A percentile compares a stretch with the other conserved stretches of the same genome.
Evolutionary conservation across 2,888 invertebrate species (phyloP).

Genomic region (Drosophila austrosaltans): DNA sequence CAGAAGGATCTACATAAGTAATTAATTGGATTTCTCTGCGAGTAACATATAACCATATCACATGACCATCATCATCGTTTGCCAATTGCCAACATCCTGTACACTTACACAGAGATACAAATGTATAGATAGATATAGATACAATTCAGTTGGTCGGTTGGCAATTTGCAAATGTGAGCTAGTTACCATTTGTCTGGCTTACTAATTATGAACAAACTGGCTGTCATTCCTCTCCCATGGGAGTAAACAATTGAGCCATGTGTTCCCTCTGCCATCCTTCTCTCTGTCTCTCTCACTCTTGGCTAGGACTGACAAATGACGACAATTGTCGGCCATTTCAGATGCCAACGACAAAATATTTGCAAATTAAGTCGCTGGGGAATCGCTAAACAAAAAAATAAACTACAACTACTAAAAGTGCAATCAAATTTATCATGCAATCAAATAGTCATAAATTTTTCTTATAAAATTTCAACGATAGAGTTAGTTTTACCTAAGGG

Average conservation of each 20-base stretch:
- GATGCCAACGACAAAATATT: slow-evolving; percentile 61
- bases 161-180: slow-evolving; percentile 52
- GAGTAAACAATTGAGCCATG: slow-evolving; percentile 10
- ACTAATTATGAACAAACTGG: slow-evolving; percentile 51
- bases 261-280: neutral
- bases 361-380: slow-evolving; percentile 73
- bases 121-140: slow-evolving; percentile 19
- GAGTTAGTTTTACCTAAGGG: no score
- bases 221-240: slow-evolving; percentile 9
- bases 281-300: neutral
- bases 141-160: slow-evolving; percentile 24
- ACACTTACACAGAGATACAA: slow-evolving; percentile 32
- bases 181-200: slow-evolving; percentile 33
- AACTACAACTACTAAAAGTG: neutral
- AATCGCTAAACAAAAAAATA: slow-evolving; percentile 21
- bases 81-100: slow-evolving; percentile 76
- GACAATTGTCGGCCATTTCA: slow-evolving; percentile 28
- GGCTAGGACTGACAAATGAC: neutral
- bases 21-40: slow-evolving; percentile 68
- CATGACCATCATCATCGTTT: slow-evolving; percentile 52
- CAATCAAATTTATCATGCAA: slow-evolving; percentile 5
- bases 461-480: neutral
- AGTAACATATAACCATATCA: slow-evolving; percentile 29
- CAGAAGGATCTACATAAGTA: slow-evolving; percentile 60
- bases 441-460: slow-evolving; percentile 6